Percentiles rank a stretch among this genome's conserved stretches.
These are phyloP conservation scores for Galago senegalensis DNA, from an alignment of 2,797 vertebrate genomes.

Conservation along the genomic window DNA sequence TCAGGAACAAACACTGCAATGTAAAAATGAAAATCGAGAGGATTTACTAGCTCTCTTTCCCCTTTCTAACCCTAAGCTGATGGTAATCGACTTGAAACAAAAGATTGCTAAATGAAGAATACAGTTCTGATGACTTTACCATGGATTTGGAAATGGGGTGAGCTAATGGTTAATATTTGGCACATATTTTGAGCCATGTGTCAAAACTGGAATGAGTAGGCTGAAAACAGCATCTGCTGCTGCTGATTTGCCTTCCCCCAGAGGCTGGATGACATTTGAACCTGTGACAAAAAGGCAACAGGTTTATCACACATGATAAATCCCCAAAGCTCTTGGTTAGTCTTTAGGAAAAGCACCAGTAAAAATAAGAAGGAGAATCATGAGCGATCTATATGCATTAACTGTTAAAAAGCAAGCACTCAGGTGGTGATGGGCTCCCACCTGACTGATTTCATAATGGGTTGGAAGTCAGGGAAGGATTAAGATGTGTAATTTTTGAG, in stretches of 20 bases:
- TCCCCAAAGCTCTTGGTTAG: background rate
- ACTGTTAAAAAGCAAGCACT: background rate
- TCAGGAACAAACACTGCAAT: background rate
- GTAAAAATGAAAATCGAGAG: background rate
- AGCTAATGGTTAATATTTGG: slow-evolving; percentile 42
- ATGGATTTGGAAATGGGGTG: background rate
- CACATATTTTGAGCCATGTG: slow-evolving; percentile 2
- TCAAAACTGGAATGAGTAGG: slow-evolving; percentile 61
- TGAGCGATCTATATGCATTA: background rate
- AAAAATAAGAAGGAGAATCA: background rate
- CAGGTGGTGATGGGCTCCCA: background rate
- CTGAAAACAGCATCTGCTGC: slow-evolving; percentile 65
- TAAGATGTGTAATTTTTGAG: background rate
- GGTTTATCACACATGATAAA: slow-evolving; percentile 42
- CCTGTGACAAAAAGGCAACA: slow-evolving; percentile 64
- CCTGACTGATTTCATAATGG: background rate
- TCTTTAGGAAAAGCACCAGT: slow-evolving; percentile 16
- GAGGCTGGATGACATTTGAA: slow-evolving; percentile 47
- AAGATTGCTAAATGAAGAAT: background rate
- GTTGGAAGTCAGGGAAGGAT: background rate
- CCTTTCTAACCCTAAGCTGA: background rate
- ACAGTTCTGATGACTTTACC: background rate
- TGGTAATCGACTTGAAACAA: background rate
- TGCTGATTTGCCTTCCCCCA: slow-evolving; percentile 57
- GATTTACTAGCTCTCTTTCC: background rate